These are phyloP conservation scores for Tachysurus fulvidraco DNA, from an alignment of 2,113 vertebrate genomes.

Conservation along the genomic window DNA sequence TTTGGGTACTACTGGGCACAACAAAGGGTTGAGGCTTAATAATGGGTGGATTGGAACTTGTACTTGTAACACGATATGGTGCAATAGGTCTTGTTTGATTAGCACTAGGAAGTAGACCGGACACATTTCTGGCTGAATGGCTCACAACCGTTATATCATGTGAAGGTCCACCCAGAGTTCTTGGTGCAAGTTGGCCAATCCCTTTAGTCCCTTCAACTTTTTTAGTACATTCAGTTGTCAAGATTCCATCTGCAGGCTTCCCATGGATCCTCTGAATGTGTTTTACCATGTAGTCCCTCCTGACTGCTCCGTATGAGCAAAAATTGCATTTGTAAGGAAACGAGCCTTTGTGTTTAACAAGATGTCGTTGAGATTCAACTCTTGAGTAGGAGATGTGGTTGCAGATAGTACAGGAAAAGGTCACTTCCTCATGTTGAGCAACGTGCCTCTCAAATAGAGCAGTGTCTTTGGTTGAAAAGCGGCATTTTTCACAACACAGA, in stretches of 20 bases:
- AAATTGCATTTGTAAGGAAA: constrained; percentile 85
- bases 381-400: constrained; percentile 82
- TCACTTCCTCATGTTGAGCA: constrained; percentile 79
- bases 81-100: constrained; percentile 14
- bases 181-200: constrained; percentile 1
- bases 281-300: constrained; percentile 88
- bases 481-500: constrained; percentile 81
- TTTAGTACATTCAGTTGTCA: constrained; percentile 15
- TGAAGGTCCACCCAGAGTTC: constrained; percentile 9
- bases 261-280: constrained; percentile 85
- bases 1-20: not conserved
- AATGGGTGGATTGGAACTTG: constrained; percentile 3
- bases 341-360: constrained; percentile 83
- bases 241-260: constrained; percentile 60
- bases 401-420: constrained; percentile 82
- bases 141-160: not conserved
- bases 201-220: constrained; percentile 22
- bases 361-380: constrained; percentile 84
- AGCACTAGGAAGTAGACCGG: not conserved
- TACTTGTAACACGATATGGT: constrained; percentile 17
- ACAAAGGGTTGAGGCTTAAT: constrained; percentile 11
- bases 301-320: constrained; percentile 87
- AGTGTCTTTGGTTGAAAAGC: constrained; percentile 81
- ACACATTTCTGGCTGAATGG: constrained; percentile 14
- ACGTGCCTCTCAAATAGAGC: constrained; percentile 78